Base-by-base conservation (phyloP, 2,113 vertebrate genomes). In the Irena cyanogastra region DNA sequence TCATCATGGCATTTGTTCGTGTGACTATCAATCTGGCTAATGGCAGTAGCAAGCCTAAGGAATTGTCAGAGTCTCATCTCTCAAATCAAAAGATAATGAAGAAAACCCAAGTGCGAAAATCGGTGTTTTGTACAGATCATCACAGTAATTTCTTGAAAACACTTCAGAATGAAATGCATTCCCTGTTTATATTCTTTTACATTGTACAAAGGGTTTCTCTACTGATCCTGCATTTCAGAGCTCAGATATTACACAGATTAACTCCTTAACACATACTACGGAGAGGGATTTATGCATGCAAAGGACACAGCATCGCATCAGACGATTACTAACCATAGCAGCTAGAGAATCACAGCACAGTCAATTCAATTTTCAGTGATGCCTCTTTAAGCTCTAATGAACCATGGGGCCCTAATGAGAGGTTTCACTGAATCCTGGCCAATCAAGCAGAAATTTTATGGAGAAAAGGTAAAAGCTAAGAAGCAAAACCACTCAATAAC, bases 341-440 rank as follows among this genome's bases (percentile, higher is more conserved):
- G 50, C 83, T 9, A 20, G 37, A 93, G 26, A 69, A 97, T 95
- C 94, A 87, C 93, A 94, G 96, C 93, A 91, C 75, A 96, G 94
- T 86, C 97, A 97, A 97, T 97, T 97, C 97, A 94, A 96, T 97
- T 96, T 98, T 96, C 95, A 96, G 93, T 45, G 83, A 98, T 89
- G 96, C 95, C 92, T 97, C 95, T 97, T 97, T 97, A 97, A 97
- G 80, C 64, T 96, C 95, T 97, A 98, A 98, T 96, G 97, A 98
- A 97, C 96, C 97, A 20, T 96, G 88, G 74, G 97, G 94, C 92
- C 92, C 97, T 98, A 97, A 98, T 98, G 96, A 97, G 94, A 96
- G 93, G 95, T 98, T 98, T 98, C 97, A 97, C 78, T 95, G 93
- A 97, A 96, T 97, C 72, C 59, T 78, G 76, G 64, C 84, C 96